Evolutionary conservation across 2,797 vertebrate genomes (phyloP).

Genomic region (Erpetoichthys calabaricus): DNA sequence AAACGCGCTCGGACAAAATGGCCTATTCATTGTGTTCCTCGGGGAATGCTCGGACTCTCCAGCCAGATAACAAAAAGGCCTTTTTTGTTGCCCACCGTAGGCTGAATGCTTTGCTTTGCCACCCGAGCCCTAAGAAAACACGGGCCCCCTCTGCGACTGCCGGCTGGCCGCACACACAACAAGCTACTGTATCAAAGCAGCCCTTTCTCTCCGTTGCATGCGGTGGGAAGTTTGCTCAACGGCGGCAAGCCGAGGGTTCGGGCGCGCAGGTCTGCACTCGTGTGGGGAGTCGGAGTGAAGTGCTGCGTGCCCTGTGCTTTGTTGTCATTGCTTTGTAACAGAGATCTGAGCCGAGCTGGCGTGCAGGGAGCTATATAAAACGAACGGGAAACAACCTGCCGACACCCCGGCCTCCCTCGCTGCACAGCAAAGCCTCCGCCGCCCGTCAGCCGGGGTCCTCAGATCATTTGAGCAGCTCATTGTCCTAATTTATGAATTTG

Average conservation of each 20-base stretch:
- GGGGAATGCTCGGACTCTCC: constrained; percentile 76
- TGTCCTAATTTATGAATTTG: constrained; percentile 48
- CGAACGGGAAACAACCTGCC: too few species aligned
- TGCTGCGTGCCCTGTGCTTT: too few species aligned
- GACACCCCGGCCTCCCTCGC: too few species aligned
- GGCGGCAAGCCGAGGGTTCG: too few species aligned
- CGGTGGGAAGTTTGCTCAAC: neutral
- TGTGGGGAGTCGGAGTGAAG: too few species aligned
- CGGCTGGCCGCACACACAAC: constrained; percentile 77
- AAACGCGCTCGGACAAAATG: constrained; percentile 66
- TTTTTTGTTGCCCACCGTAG: constrained; percentile 72
- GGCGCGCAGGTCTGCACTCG: too few species aligned
- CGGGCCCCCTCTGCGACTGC: constrained; percentile 72
- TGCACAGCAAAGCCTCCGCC: too few species aligned
- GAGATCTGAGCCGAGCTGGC: too few species aligned
- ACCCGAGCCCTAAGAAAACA: constrained; percentile 96
- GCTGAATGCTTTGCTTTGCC: constrained; percentile 97
- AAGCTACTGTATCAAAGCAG: constrained; percentile 70
- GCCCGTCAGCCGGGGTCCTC: too few species aligned
- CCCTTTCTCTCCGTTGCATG: constrained; percentile 35
- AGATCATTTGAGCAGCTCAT: constrained; percentile 41
- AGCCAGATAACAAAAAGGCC: constrained; percentile 86
- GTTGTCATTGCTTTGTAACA: too few species aligned
- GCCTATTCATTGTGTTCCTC: constrained; percentile 86
- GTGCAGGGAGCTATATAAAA: too few species aligned